phyloP scores from a whole-genome alignment of 2,113 vertebrate species.

The Bucco capensis region DNA sequence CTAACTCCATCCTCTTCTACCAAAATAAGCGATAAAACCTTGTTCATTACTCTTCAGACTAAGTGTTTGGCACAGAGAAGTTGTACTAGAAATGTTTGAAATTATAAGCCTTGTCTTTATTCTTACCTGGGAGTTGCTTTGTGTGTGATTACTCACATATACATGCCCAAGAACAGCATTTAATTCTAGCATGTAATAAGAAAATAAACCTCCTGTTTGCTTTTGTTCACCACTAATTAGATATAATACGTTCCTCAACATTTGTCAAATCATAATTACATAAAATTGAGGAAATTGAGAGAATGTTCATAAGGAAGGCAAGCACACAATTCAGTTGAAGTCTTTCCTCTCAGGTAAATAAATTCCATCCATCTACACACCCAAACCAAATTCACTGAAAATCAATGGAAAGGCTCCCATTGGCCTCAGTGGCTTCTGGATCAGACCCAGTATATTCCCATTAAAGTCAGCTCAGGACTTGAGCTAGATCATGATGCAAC shows the following conservation, averaged over 20 bases:
- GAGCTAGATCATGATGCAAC: slow-evolving; percentile 50
- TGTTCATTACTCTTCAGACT: neutral
- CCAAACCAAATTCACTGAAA: neutral
- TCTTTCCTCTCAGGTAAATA: neutral
- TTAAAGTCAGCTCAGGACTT: slow-evolving; percentile 43
- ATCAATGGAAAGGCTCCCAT: slow-evolving; percentile 2
- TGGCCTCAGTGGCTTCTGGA: slow-evolving; percentile 30
- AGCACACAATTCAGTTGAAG: neutral
- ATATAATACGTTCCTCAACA: slow-evolving; percentile 32
- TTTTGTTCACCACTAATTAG: slow-evolving; percentile 58
- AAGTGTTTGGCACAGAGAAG: neutral
- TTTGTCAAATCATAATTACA: slow-evolving; percentile 54
- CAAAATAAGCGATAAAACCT: neutral
- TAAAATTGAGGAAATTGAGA: slow-evolving; percentile 54
- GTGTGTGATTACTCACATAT: neutral
- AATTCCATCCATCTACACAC: neutral
- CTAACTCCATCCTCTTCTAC: neutral
- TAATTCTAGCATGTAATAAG: slow-evolving; percentile 23
- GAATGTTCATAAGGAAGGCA: slow-evolving; percentile 9
- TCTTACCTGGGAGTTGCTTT: neutral
- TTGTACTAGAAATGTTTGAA: neutral
- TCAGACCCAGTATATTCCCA: slow-evolving; percentile 3
- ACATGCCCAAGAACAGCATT: neutral
- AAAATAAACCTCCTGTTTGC: slow-evolving; percentile 36
- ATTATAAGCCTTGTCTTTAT: neutral